Evolutionary conservation across 1,140 invertebrate genomes (phyloP), one percentile per base, ranked within the genome.

Genomic region (Eciton burchellii): DNA sequence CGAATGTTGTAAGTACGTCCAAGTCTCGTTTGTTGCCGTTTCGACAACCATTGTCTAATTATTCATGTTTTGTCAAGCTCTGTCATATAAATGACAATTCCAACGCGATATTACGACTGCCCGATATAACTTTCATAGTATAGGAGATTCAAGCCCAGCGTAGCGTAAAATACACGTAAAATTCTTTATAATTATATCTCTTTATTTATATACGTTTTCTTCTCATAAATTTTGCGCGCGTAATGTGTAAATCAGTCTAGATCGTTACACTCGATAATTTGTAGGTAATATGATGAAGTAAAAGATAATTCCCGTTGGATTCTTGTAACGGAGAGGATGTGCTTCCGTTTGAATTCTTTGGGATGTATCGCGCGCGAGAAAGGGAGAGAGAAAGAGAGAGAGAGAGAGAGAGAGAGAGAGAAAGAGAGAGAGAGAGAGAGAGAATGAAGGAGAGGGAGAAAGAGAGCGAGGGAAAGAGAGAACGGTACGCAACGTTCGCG

Each of bases 1-100:
- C 76, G 76, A 89, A 87, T 93, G 89, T 90, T 91, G 84, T 84
- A 89, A 93, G 84, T 90, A 92, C 72, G 90, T 77, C 82, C 86
- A 90, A 89, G 88, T 90, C 90, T 91, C 76, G 83, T 92, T 91
- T 91, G 90, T 92, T 90, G 85, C 70, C 70, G 77, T 88, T 82
- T 74, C 70, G 63, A 68, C 19, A 70, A 63, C 52, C 49, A 54
- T 77, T 11, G 45, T 19, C 49, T 79, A 43, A 68, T 79, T 66
- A 56, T 68, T 68, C 54, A 68, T 68, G 54, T 68, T 0, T 43
- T 21, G 4, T 62, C 41, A 24, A 68, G 54, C 8, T 57, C 57
- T 49, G 1, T 81, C 24, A 56, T 41, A n/a, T 60, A 21, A 60
- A 49, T 59, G 19, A 81, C 14, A 1, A 62, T 73, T 60, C 76